phyloP scores from a whole-genome alignment of 2,797 vertebrate species.

The Microctenopoma stevenorrisi region DNA sequence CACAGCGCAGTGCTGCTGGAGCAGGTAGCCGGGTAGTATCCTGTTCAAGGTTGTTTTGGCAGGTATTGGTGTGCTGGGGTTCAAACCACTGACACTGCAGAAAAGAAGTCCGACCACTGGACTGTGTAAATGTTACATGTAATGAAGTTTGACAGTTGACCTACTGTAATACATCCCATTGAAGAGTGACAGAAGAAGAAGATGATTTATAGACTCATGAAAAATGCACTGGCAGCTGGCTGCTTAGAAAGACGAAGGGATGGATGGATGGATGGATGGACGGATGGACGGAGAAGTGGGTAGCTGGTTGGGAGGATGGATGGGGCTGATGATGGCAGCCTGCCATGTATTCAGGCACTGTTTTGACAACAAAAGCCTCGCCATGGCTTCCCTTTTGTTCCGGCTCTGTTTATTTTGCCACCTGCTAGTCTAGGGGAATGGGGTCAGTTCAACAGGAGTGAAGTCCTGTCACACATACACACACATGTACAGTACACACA shows the following conservation, averaged over 20 bases:
- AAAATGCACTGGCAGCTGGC: conserved; percentile 43
- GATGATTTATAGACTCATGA: conserved; percentile 52
- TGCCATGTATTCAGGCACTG: conserved; percentile 80
- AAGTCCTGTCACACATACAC: conserved; percentile 23
- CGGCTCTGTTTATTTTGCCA: conserved; percentile 85
- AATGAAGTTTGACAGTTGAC: conserved; percentile 46
- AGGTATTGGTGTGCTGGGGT: conserved; percentile 41
- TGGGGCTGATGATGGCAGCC: conserved; percentile 59
- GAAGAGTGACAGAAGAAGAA: conserved; percentile 43
- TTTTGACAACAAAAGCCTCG: conserved; percentile 83
- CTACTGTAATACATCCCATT: conserved; percentile 40
- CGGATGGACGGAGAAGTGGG: not conserved
- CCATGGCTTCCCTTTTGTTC: conserved; percentile 80
- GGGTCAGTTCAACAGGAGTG: conserved; percentile 65
- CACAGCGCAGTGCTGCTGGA: not conserved
- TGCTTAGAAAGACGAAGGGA: not conserved
- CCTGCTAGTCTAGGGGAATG: conserved; percentile 82
- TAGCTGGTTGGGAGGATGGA: conserved; percentile 26
- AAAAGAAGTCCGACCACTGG: conserved; percentile 23
- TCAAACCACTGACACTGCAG: conserved; percentile 39
- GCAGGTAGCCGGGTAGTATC: conserved; percentile 35
- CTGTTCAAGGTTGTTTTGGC: conserved; percentile 54
- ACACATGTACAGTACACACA: conserved; percentile 15
- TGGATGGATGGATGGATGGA: not conserved
- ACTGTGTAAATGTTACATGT: conserved; percentile 35